Percentiles rank a stretch among this genome's conserved stretches.
Evolutionary conservation across 2,888 invertebrate genomes (phyloP).

Genomic region (Pteria penguin): DNA sequence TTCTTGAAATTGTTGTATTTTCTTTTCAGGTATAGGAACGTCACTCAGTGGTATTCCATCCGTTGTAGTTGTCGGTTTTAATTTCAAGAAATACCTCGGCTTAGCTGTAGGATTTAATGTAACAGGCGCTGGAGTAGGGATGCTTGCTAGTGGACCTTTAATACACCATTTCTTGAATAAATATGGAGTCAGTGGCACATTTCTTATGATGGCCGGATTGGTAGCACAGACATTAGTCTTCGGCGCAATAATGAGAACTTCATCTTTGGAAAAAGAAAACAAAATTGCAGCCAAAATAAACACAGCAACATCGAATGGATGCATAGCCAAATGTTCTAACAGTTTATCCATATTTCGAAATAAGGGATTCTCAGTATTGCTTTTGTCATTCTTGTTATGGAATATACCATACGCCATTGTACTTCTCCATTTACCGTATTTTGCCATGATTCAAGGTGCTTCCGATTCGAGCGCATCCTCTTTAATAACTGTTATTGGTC

Average conservation of each 20-base stretch:
- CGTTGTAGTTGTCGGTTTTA: slow-evolving; percentile 20
- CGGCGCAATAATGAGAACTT: slow-evolving; percentile 25
- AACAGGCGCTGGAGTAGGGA: slow-evolving; percentile 32
- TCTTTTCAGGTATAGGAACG: slow-evolving; percentile 32
- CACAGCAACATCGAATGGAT: neutral
- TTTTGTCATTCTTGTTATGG: slow-evolving; percentile 34
- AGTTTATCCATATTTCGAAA: slow-evolving; percentile 20
- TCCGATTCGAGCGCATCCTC: slow-evolving; percentile 33
- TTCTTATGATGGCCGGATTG: slow-evolving; percentile 24
- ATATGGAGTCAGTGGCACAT: slow-evolving; percentile 33
- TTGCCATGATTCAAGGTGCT: slow-evolving; percentile 34
- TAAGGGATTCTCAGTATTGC: slow-evolving; percentile 30
- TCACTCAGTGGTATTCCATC: slow-evolving; percentile 8
- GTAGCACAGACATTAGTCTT: slow-evolving; percentile 8
- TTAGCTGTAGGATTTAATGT: slow-evolving; percentile 20
- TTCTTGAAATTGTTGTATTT: neutral
- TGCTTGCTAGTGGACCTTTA: slow-evolving; percentile 36
- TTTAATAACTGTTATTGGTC: slow-evolving; percentile 40
- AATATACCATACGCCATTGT: slow-evolving; percentile 38
- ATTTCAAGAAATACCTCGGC: slow-evolving; percentile 20
- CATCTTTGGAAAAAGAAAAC: slow-evolving; percentile 26
- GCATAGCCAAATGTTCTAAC: neutral
- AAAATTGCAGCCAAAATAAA: neutral
- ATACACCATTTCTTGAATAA: slow-evolving; percentile 18
- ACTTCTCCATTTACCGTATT: slow-evolving; percentile 44